Evolutionary conservation across 2,113 vertebrate species (phyloP).

Genomic region (Jaculus jaculus): DNA sequence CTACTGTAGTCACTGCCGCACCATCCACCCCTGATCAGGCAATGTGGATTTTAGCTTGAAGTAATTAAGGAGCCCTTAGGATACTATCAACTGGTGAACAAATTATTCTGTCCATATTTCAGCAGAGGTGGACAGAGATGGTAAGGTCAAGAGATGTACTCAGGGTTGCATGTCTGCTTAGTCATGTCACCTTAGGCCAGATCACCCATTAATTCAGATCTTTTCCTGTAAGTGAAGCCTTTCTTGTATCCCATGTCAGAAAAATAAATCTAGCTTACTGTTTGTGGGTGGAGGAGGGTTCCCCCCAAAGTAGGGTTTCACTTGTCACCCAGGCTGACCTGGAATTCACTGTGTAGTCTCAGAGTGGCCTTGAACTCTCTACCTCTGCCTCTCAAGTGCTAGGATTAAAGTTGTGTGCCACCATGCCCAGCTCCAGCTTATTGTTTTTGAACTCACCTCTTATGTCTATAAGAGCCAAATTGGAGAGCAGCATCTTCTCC

Average conservation of each 20-base stretch:
- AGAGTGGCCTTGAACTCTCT: too few relatives aligned
- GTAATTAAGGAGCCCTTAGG: neutral
- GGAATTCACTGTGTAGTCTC: too few relatives aligned
- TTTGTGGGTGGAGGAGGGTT: too few relatives aligned
- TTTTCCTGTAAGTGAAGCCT: neutral
- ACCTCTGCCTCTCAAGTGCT: too few relatives aligned
- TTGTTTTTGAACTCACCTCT: neutral
- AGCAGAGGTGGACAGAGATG: neutral
- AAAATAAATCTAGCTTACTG: constrained; percentile 12
- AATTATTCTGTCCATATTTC: neutral
- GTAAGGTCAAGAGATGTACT: neutral
- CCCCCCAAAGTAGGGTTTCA: too few relatives aligned
- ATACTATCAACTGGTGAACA: constrained; percentile 3
- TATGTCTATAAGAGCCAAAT: neutral
- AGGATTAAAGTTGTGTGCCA: too few relatives aligned
- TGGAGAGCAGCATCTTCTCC: neutral
- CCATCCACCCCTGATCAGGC: neutral
- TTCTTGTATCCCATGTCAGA: constrained; percentile 10
- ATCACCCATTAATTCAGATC: constrained; percentile 30
- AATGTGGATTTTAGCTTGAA: constrained; percentile 18
- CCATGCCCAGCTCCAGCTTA: too few relatives aligned
- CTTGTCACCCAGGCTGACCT: too few relatives aligned
- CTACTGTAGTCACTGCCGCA: neutral
- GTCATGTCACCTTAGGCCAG: neutral
- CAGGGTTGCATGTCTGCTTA: neutral